These are phyloP conservation scores for Cyphomyrus discorhynchus DNA, from an alignment of 2,113 vertebrate species.

Conservation along the genomic window DNA sequence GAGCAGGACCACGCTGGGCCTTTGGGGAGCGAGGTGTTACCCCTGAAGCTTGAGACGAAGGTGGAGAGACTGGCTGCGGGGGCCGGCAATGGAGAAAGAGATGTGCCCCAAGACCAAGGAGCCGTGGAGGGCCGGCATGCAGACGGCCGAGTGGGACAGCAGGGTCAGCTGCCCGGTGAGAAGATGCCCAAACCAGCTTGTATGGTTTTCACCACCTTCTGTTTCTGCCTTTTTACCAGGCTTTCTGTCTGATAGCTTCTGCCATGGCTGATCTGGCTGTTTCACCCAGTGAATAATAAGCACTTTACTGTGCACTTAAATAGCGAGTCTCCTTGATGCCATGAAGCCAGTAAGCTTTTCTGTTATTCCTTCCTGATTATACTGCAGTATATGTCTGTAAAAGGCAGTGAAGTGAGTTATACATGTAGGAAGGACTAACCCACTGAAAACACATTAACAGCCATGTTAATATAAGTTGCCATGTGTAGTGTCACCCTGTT, in stretches of 20 bases:
- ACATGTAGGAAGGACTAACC: background rate
- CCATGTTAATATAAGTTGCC: background rate
- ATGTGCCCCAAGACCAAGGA: conserved; percentile 29
- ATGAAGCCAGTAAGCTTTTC: background rate
- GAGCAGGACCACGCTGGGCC: conserved; percentile 39
- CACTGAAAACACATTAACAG: background rate
- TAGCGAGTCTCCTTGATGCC: background rate
- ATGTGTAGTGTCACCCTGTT: background rate
- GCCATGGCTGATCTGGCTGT: background rate
- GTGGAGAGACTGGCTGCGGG: background rate
- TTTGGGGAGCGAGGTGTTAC: conserved; percentile 37
- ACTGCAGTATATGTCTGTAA: background rate
- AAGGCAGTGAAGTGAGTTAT: background rate
- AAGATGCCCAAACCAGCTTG: conserved; percentile 3
- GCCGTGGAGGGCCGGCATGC: conserved; percentile 55
- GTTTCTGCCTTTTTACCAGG: background rate
- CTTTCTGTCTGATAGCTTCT: too few species aligned
- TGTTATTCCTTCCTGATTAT: background rate
- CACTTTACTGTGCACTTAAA: background rate
- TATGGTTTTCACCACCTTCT: background rate
- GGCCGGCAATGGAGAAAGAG: conserved; percentile 7
- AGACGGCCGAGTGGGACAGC: conserved; percentile 60
- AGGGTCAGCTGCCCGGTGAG: conserved; percentile 51
- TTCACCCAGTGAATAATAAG: background rate
- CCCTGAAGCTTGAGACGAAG: conserved; percentile 14